A percentile compares a stretch with the other conserved stretches of the same genome.
These are phyloP conservation scores for Danio albolineatus DNA, from an alignment of 2,797 vertebrate genomes.

Conservation along the genomic window DNA sequence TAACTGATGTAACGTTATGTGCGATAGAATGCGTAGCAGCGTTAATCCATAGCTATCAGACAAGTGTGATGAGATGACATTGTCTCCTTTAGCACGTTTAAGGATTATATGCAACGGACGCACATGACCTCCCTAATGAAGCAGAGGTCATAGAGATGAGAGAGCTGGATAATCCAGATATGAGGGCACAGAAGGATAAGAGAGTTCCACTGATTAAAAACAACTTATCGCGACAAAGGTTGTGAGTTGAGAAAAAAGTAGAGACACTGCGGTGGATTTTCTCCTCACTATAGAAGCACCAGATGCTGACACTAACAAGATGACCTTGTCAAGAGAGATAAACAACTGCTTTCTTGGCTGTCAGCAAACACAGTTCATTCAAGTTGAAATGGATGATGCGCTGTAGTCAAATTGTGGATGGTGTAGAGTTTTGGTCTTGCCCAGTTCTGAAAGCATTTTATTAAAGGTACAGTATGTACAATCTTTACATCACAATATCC, in stretches of 20 bases:
- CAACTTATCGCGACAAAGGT: not conserved
- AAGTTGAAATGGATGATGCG: not conserved
- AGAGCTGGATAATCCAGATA: constrained; percentile 31
- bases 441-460: no score
- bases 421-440: not conserved
- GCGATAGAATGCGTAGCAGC: not conserved
- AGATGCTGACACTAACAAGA: constrained; percentile 20
- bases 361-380: not conserved
- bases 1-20: constrained; percentile 14
- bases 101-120: constrained; percentile 17
- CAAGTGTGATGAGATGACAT: constrained; percentile 21
- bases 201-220: constrained; percentile 27
- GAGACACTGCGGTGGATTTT: not conserved
- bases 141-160: constrained; percentile 5
- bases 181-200: constrained; percentile 35
- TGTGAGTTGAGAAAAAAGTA: not conserved
- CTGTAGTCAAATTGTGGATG: not conserved
- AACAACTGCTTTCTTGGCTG: constrained; percentile 10
- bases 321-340: not conserved
- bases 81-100: constrained; percentile 18
- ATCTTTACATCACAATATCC: no score
- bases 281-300: not conserved
- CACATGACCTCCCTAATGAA: constrained; percentile 9
- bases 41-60: constrained; percentile 24
- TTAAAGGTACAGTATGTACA: no score